A percentile compares a stretch with the other conserved stretches of the same genome.
Evolutionary conservation across 2,113 vertebrate genomes (phyloP).

Genomic region (Origma solitaria): DNA sequence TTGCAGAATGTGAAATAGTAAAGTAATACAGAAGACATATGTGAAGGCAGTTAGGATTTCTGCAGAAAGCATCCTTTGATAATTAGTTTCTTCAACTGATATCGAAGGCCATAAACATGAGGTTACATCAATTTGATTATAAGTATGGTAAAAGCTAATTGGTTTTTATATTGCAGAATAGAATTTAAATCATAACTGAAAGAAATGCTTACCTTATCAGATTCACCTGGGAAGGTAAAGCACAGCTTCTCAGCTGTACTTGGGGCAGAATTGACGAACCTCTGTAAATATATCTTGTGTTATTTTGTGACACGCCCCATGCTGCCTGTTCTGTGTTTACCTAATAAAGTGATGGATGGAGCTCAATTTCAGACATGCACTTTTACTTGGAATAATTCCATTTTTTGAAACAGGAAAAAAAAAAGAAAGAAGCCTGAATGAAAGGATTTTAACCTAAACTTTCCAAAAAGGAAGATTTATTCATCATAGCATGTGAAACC

Average conservation of each 20-base stretch:
- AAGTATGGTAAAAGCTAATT: neutral
- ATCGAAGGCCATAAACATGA: neutral
- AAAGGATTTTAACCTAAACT: neutral
- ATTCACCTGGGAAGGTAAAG: neutral
- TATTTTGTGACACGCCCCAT: neutral
- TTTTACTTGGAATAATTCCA: neutral
- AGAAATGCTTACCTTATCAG: constrained; percentile 25
- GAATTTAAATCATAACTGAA: neutral
- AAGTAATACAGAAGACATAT: neutral
- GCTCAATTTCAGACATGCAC: neutral
- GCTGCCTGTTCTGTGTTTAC: neutral
- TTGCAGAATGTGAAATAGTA: neutral
- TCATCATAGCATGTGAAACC: neutral
- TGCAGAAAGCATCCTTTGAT: neutral
- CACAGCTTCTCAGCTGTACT: constrained; percentile 31
- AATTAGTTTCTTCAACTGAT: neutral
- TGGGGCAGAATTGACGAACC: neutral
- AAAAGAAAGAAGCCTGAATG: neutral
- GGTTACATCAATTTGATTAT: neutral
- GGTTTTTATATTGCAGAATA: neutral
- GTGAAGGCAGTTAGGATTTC: neutral
- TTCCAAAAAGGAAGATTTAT: neutral
- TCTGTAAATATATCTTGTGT: constrained; percentile 11
- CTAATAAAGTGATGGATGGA: constrained; percentile 7
- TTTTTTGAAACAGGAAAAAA: neutral